Evolutionary conservation across 2,113 vertebrate species (phyloP).

Genomic region (Microtus richardsoni): DNA sequence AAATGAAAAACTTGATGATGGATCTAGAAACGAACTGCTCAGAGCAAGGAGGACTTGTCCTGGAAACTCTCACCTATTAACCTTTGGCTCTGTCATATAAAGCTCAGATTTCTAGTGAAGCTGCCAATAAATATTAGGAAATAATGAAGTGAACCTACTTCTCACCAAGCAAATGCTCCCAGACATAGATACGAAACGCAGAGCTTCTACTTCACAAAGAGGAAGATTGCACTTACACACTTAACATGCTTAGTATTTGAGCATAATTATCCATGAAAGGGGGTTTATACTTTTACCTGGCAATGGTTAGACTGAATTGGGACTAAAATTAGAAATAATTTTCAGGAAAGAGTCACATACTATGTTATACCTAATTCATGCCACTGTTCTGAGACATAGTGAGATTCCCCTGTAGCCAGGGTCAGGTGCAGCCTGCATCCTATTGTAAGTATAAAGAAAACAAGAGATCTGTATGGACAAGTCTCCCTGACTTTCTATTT

Average conservation of each 20-base stretch:
- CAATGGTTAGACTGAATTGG: background rate
- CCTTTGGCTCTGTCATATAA: background rate
- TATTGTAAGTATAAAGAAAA: background rate
- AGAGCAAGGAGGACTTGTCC: background rate
- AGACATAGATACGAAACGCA: background rate
- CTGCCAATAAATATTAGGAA: background rate
- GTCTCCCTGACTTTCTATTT: background rate
- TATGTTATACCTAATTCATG: background rate
- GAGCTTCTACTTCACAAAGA: background rate
- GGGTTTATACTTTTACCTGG: background rate
- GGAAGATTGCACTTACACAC: background rate
- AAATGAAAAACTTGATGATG: background rate
- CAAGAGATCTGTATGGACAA: background rate
- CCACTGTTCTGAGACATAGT: background rate
- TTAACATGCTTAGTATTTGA: background rate
- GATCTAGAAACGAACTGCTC: background rate
- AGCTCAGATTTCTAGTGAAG: fast-evolving
- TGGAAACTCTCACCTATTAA: background rate
- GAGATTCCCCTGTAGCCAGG: background rate
- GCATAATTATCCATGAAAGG: background rate
- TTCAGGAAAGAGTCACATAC: background rate
- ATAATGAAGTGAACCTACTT: background rate
- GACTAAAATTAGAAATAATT: background rate
- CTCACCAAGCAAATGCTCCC: background rate
- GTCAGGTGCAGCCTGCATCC: background rate